These are phyloP conservation scores for Iguana delicatissima DNA, from an alignment of 2,797 vertebrate genomes.

Conservation along the genomic window DNA sequence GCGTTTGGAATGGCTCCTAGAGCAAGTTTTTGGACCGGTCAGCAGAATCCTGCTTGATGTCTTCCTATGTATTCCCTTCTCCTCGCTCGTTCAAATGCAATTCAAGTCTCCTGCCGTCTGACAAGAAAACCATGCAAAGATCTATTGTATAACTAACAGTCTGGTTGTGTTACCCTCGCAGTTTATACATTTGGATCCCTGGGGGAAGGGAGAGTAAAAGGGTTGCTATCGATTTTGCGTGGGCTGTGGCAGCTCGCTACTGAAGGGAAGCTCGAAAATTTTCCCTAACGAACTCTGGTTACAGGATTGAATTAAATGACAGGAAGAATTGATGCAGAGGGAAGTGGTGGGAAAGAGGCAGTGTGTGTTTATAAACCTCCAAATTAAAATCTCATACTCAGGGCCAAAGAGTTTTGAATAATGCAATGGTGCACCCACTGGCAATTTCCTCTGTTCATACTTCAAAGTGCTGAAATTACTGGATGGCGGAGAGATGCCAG, in stretches of 20 bases:
- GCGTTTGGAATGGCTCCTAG: neutral
- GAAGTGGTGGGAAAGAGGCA: neutral
- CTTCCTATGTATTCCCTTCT: too few relatives aligned
- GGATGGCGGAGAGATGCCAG: neutral
- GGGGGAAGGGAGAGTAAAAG: conserved; percentile 18
- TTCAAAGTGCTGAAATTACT: neutral
- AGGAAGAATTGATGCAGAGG: neutral
- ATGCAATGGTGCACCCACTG: neutral
- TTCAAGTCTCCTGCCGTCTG: neutral
- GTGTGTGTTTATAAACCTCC: neutral
- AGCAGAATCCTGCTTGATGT: neutral
- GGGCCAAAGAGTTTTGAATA: neutral
- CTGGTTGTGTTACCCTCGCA: neutral
- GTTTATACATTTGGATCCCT: neutral
- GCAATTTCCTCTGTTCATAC: too few relatives aligned
- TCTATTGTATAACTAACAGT: neutral
- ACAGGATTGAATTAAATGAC: neutral
- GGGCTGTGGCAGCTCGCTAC: neutral
- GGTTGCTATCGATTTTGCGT: neutral
- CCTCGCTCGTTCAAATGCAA: too few relatives aligned
- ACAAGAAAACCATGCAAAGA: neutral
- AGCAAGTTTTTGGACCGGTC: neutral
- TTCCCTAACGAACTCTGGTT: neutral
- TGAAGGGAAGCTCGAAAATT: neutral
- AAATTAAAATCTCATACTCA: neutral